These are phyloP conservation scores for Coryphaenoides rupestris DNA, from an alignment of 2,113 vertebrate species.

Conservation along the genomic window DNA sequence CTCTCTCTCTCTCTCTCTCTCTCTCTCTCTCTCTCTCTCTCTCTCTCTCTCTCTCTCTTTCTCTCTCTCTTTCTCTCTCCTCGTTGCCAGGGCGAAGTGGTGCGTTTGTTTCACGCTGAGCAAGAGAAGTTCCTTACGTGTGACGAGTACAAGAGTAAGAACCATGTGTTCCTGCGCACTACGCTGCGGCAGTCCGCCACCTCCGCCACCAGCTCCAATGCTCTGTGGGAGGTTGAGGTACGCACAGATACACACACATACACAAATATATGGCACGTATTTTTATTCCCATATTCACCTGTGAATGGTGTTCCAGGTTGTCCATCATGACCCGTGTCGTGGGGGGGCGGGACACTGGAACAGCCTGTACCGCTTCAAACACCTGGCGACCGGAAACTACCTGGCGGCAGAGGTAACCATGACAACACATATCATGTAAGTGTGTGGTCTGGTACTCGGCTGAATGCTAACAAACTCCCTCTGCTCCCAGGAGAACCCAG, in stretches of 20 bases:
- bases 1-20: no score
- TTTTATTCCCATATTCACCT: not conserved
- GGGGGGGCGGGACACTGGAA: constrained; percentile 97
- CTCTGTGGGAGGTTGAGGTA: constrained; percentile 97
- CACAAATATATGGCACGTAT: no score
- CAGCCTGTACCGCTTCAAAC: constrained; percentile 93
- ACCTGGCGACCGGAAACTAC: constrained; percentile 92
- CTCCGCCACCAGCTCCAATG: constrained; percentile 95
- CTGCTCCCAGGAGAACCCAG: constrained; percentile 85
- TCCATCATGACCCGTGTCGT: constrained; percentile 92
- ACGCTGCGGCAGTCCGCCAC: constrained; percentile 92
- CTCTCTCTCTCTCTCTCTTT: no score
- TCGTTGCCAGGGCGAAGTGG: constrained; percentile 84
- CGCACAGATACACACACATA: no score
- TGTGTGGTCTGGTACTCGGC: not conserved
- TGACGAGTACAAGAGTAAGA: constrained; percentile 86
- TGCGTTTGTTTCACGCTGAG: constrained; percentile 92
- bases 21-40: no score
- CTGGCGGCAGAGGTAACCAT: constrained; percentile 89
- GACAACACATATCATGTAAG: not conserved
- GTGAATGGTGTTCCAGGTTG: constrained; percentile 76
- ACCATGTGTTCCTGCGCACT: constrained; percentile 92
- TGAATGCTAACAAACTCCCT: not conserved
- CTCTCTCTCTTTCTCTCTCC: not conserved
- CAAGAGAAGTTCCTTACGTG: constrained; percentile 98